Base-by-base conservation (phyloP, 2,113 vertebrate genomes). In the Anguilla rostrata region DNA sequence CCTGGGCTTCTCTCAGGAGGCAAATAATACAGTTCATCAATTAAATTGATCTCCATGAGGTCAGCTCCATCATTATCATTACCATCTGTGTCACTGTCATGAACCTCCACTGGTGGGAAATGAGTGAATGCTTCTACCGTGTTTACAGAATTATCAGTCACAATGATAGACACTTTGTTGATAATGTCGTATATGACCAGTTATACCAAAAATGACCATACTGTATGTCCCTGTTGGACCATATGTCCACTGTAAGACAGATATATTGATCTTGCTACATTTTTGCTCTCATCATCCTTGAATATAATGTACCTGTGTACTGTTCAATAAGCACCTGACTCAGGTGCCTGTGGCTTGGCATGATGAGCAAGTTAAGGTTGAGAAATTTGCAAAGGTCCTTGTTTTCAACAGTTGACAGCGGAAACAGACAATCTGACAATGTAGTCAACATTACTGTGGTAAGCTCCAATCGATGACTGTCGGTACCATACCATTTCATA, bases 71-170 rank as follows among this genome's bases (percentile, higher is more conserved):
- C 29, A 75, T 75, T 40, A n/a, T 78, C 39, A 34, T 85, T 40
- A 11, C 78, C 84, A 78, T 39, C 84, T 11, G 26, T 78, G 39
- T 78, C 84, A 85, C 63, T 46, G 22, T 75, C 63, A n/a, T 84
- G 83, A 41, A 20, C 39, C 34, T 84, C 83, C 39, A 85, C 40
- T 85, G 84, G 63, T 85, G 63, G 84, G 43, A 85, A 85, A 11
- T 78, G 46, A 78, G 22, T 46, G 41, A 84, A 85, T 46, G 41
- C 66, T 66, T 85, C 7, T 20, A 43, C 22, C 60, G 43, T 85
- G 43, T 75, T 78, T 46, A 26, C 18, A 26, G 66, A 5, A 85
- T 85, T 85, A 78, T 85, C 43, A 53, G 66, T 85, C 71, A 85
- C 66, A 20, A 78, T 85, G 26, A 78, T 40, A 8, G n/a, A 49